Base-by-base conservation (phyloP, 2,888 invertebrate genomes). In the Machimus rusticus region DNA sequence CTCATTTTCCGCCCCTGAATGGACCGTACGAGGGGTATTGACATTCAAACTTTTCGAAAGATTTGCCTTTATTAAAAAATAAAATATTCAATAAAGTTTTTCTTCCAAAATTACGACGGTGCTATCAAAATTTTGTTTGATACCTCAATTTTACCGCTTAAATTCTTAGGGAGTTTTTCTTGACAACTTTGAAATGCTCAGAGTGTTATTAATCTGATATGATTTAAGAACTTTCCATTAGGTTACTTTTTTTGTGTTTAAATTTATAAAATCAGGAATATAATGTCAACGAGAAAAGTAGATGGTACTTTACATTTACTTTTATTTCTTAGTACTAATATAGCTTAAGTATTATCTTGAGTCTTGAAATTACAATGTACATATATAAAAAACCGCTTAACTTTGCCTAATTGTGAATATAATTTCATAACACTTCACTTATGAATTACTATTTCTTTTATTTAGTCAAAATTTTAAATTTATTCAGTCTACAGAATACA, bases 1-100 rank as follows among this genome's bases (percentile, higher is more conserved):
- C 66, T 66, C 66, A 79, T 31, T 51, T 79, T 79, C 51, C 79
- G 79, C 14, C 79, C 79, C 55, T 79, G 28, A 79, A 51, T 79
- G 31, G 28, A 19, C 39, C 79, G 51, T 79, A 79, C 14, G 43
- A 46, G 43, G 28, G 14, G 79, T 28, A 79, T 79, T 55, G 79
- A 79, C 28, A 51, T 79, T 28, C 46, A 79, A 79, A 79, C 51
- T 79, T 79, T 79, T 51, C 55, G 31, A 79, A 79, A 79, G 79
- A 79, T 51, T 79, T 79, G 46, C 51, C 28, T n/a, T 51, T 79
- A 79, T 79, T 79, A 79, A 79, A 51, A 46, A 79, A 51, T 79
- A 79, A 79, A 79, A 79, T 28, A 51, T 79, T 51, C 79, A 79
- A 79, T 51, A 23, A 79, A 79, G 23, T 51, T 79, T 79, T 43